phyloP scores from a whole-genome alignment of 1,140 invertebrate genomes.

The Elysia chlorotica region DNA sequence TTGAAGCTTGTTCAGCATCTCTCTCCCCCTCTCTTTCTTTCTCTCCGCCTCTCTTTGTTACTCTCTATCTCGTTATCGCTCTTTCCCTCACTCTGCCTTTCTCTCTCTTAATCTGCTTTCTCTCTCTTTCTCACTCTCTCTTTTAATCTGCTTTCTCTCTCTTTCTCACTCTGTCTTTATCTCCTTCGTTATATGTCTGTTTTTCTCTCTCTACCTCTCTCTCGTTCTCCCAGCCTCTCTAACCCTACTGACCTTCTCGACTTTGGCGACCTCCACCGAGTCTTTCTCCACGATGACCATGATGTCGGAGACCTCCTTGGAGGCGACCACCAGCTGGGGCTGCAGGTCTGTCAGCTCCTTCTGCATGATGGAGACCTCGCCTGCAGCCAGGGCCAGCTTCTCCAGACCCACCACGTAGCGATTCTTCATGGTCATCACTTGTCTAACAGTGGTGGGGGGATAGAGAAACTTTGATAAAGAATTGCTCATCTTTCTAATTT shows the following conservation, averaged over 20 bases:
- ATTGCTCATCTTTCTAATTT: no score
- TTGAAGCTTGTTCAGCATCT: no score
- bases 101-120: background rate
- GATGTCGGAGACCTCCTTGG: slow-evolving; percentile 78
- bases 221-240: background rate
- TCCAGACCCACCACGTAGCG: slow-evolving; percentile 65
- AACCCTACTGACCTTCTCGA: slow-evolving; percentile 79
- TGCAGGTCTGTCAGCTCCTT: slow-evolving; percentile 84
- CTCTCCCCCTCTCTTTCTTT: background rate
- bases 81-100: background rate
- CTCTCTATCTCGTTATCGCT: background rate
- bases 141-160: background rate
- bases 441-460: slow-evolving; percentile 54
- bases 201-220: background rate
- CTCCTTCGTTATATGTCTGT: no score
- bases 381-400: slow-evolving; percentile 62
- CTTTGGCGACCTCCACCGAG: slow-evolving; percentile 90
- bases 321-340: slow-evolving; percentile 87
- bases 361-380: slow-evolving; percentile 70
- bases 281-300: slow-evolving; percentile 87
- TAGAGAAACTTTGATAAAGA: no score
- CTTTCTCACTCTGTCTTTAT: background rate
- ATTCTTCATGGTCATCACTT: slow-evolving; percentile 77
- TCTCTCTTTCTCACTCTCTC: background rate
- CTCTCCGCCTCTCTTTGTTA: background rate